phyloP scores from a whole-genome alignment of 92 coral and sea anemone genomes.

The Ricordea florida region DNA sequence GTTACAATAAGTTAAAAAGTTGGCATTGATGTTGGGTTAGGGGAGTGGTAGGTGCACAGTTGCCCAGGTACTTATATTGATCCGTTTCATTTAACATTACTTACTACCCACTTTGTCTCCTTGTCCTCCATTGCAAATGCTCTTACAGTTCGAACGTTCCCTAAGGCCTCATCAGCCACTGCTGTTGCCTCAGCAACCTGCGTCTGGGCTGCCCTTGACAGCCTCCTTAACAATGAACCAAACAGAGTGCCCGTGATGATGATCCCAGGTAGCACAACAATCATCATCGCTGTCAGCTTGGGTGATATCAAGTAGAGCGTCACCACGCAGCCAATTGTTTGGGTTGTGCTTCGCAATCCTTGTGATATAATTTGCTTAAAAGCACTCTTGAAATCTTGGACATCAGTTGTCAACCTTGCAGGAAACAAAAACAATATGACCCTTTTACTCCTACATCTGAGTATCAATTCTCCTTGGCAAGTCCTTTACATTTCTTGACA shows the following conservation, averaged over 20 bases:
- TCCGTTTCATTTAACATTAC: not conserved
- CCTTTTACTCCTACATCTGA: no score
- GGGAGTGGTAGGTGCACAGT: not conserved
- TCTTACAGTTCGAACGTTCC: constrained; percentile 95
- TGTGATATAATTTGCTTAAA: constrained; percentile 96
- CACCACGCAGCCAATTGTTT: constrained; percentile 89
- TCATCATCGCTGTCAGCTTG: constrained; percentile 76
- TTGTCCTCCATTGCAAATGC: constrained; percentile 99
- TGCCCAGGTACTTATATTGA: no score
- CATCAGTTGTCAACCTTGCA: constrained; percentile 83
- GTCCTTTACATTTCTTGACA: no score
- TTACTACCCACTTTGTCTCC: constrained; percentile 73
- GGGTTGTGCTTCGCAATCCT: constrained; percentile 92
- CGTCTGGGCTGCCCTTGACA: constrained; percentile 92
- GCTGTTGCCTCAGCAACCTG: constrained; percentile 98
- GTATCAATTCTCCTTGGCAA: no score
- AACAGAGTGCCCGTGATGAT: constrained; percentile 82
- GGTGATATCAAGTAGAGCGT: constrained; percentile 91
- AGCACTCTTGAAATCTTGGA: constrained; percentile 97
- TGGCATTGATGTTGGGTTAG: not conserved
- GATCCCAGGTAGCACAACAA: constrained; percentile 71
- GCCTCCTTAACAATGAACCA: constrained; percentile 85
- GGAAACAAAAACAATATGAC: not conserved
- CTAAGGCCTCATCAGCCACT: constrained; percentile 95
- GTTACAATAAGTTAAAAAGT: no score